These are phyloP conservation scores for Blera fallax DNA, from an alignment of 2,888 invertebrate species.

Conservation along the genomic window DNA sequence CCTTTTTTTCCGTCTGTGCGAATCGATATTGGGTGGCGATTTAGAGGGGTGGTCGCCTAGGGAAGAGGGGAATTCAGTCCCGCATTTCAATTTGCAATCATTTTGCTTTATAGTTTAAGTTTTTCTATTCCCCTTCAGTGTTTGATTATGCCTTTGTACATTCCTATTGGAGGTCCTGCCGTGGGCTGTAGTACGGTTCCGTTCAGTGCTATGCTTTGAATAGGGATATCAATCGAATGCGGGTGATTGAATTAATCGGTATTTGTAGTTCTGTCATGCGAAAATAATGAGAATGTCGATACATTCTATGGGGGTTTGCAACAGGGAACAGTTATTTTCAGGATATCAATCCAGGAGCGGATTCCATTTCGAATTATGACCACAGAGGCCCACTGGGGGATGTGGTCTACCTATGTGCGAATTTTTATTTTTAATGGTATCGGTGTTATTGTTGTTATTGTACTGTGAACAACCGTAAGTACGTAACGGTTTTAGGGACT, in stretches of 20 bases:
- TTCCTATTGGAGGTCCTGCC: conserved; percentile 1
- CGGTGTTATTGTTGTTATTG: too few relatives aligned
- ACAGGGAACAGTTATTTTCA: background rate
- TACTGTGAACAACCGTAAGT: too few relatives aligned
- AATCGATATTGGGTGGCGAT: conserved; percentile 42
- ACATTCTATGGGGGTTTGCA: background rate
- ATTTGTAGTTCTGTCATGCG: conserved; percentile 60
- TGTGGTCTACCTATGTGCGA: too few relatives aligned
- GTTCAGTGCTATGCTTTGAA: conserved; percentile 14
- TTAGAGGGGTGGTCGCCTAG: background rate
- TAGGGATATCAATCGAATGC: conserved; percentile 48
- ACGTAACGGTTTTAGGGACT: too few relatives aligned
- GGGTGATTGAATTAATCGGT: conserved; percentile 60
- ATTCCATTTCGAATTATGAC: too few relatives aligned
- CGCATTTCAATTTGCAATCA: conserved; percentile 46
- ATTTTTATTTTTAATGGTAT: too few relatives aligned
- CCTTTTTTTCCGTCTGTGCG: background rate
- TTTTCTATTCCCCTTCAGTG: background rate
- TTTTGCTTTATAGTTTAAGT: conserved; percentile 28
- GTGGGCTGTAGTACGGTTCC: background rate
- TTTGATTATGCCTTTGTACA: conserved; percentile 43
- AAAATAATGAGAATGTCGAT: conserved; percentile 41
- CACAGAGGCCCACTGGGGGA: too few relatives aligned
- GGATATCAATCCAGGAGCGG: background rate
- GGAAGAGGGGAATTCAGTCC: conserved; percentile 19